Percentiles rank a stretch among this genome's conserved stretches.
phyloP scores from a whole-genome alignment of 2,797 vertebrate species.

The Acrocephalus scirpaceus region DNA sequence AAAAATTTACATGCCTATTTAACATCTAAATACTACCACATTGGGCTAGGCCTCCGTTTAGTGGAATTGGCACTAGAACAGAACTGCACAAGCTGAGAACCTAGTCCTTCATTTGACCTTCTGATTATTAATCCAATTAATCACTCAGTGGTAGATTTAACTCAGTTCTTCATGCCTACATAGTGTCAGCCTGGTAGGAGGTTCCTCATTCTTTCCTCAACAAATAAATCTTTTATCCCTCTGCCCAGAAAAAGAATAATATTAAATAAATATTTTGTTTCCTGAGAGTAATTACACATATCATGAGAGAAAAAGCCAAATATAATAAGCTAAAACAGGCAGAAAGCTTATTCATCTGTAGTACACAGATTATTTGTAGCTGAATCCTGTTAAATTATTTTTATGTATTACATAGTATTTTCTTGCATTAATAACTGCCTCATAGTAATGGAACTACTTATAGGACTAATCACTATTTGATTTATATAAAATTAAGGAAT shows the following conservation, averaged over 20 bases:
- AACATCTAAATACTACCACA: neutral
- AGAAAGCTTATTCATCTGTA: neutral
- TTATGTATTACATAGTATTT: neutral
- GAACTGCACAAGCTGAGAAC: constrained; percentile 14
- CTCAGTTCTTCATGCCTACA: neutral
- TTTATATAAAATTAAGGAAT: neutral
- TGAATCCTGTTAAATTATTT: neutral
- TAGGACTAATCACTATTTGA: neutral
- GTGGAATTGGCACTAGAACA: neutral
- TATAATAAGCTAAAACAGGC: neutral
- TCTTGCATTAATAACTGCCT: neutral
- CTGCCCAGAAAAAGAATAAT: constrained; percentile 1
- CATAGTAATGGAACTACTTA: neutral
- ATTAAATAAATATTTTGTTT: constrained; percentile 36
- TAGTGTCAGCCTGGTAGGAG: neutral
- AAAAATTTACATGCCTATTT: neutral
- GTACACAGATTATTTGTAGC: neutral
- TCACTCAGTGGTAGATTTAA: constrained; percentile 40
- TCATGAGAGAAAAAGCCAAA: constrained; percentile 13
- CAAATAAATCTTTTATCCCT: constrained; percentile 5
- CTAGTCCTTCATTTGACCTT: constrained; percentile 25
- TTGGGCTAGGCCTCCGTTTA: neutral
- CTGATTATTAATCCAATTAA: constrained; percentile 56
- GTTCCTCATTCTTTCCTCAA: neutral
- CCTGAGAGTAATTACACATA: neutral